Conservation (phyloP, 2,888 invertebrate genomes). For the Eupithecia centaureata region DNA sequence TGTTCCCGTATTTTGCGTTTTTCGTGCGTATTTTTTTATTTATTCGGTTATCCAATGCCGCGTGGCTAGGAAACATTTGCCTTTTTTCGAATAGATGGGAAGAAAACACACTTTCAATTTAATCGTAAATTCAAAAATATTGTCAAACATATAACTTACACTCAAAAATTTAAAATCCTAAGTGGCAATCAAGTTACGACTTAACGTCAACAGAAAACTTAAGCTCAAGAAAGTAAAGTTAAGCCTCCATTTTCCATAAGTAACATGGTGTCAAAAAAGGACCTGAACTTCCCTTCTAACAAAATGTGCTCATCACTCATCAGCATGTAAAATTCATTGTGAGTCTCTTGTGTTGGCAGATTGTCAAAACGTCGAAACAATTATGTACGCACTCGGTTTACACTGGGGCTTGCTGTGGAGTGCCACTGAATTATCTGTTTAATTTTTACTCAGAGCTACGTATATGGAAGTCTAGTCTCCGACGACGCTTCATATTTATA, state of each 20-base stretch:
- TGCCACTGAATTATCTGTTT: background rate
- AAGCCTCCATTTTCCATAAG: background rate
- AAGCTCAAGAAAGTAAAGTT: background rate
- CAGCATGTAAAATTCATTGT: conserved; percentile 52
- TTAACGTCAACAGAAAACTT: background rate
- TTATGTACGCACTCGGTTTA: conserved; percentile 48
- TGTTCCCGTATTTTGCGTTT: no score
- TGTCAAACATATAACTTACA: background rate
- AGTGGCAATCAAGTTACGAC: background rate
- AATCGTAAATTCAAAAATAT: no score
- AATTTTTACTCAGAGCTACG: no score
- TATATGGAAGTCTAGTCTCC: no score
- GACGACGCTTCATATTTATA: no score
- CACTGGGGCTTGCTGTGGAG: background rate
- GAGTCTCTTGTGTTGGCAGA: conserved; percentile 57
- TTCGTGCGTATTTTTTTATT: no score
- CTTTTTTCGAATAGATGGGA: no score
- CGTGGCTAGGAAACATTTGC: no score
- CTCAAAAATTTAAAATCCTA: background rate
- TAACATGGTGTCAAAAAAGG: conserved; percentile 2
- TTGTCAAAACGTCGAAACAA: conserved; percentile 68
- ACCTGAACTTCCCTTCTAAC: conserved; percentile 17
- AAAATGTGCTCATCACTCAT: conserved; percentile 24
- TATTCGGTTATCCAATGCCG: no score
- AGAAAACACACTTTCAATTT: no score